phyloP scores from a whole-genome alignment of 2,888 invertebrate genomes.

The Stenotaenia linearis region DNA sequence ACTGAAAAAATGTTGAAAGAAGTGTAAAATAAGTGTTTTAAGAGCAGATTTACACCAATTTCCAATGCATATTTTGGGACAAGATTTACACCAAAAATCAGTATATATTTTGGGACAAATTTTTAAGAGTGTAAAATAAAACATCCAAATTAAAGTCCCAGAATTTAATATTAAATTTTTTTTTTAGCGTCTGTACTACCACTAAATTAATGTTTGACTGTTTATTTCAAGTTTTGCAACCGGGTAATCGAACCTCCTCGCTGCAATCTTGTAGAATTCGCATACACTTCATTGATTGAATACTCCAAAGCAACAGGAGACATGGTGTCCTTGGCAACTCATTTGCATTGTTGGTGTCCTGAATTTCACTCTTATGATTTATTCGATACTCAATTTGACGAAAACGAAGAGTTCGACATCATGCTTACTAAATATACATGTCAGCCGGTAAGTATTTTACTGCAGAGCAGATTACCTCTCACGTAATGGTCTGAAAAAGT shows the following conservation, averaged over 20 bases:
- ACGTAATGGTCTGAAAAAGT: no score
- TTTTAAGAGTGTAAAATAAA: no score
- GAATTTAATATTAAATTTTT: no score
- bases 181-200: no score
- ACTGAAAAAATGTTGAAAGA: no score
- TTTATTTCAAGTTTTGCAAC: conserved; percentile 24
- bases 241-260: background rate
- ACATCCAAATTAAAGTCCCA: no score
- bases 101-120: no score
- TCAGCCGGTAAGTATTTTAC: conserved; percentile 38
- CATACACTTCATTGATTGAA: conserved; percentile 39
- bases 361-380: conserved; percentile 39
- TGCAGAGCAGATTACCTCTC: no score
- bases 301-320: conserved; percentile 40
- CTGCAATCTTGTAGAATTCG: conserved; percentile 31
- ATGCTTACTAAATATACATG: conserved; percentile 40
- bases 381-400: conserved; percentile 39
- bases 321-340: conserved; percentile 38
- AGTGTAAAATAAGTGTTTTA: no score
- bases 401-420: conserved; percentile 39
- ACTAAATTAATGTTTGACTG: background rate
- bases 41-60: no score
- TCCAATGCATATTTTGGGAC: no score
- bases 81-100: no score
- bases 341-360: conserved; percentile 41